phyloP scores from a whole-genome alignment of 2,888 invertebrate genomes.

The Cataglyphis albicans region DNA sequence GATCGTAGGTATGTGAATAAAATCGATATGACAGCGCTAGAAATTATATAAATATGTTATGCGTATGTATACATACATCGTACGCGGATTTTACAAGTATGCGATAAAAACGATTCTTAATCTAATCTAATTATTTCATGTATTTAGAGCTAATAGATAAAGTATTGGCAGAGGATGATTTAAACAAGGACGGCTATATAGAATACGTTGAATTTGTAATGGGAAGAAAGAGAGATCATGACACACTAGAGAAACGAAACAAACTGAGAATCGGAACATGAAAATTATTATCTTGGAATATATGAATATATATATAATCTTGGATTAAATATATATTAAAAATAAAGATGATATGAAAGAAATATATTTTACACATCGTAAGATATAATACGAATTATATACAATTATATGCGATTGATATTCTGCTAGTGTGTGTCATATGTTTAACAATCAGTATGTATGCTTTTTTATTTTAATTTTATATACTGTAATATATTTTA shows the following conservation, averaged over 20 bases:
- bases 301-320: not conserved
- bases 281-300: conserved; percentile 7
- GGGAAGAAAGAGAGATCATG: conserved; percentile 82
- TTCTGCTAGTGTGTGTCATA: not conserved
- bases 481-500: conserved; percentile 19
- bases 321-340: not conserved
- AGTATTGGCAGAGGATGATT: conserved; percentile 93
- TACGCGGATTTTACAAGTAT: not conserved
- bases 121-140: not conserved
- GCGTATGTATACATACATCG: no score
- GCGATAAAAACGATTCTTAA: not conserved
- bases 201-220: conserved; percentile 93
- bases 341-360: not conserved
- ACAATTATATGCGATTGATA: not conserved
- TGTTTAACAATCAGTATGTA: not conserved
- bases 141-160: conserved; percentile 93
- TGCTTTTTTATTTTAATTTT: conserved; percentile 33
- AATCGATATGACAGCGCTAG: not conserved
- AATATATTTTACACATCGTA: not conserved
- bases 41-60: not conserved
- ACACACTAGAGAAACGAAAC: conserved; percentile 63
- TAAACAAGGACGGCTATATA: conserved; percentile 94
- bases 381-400: not conserved
- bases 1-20: conserved; percentile 77
- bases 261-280: conserved; percentile 71